A percentile compares a stretch with the other conserved stretches of the same genome.
Evolutionary conservation across 2,113 vertebrate genomes (phyloP).

Genomic region (Ameiurus melas): DNA sequence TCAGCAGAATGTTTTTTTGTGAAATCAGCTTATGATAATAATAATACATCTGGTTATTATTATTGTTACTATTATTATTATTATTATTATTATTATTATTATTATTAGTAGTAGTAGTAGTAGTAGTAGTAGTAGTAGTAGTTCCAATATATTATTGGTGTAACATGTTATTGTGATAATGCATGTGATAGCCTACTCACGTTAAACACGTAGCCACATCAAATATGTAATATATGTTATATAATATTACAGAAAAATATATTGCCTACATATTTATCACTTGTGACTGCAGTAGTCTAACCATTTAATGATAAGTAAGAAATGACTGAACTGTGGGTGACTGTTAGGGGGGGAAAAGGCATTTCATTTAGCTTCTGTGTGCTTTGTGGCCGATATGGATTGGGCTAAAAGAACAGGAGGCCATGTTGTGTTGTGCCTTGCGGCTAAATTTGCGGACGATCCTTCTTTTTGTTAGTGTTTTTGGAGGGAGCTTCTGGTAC

Average conservation of each 20-base stretch:
- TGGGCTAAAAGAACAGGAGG: slow-evolving; percentile 55
- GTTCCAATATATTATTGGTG: not conserved
- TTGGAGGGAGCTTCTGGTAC: slow-evolving; percentile 96
- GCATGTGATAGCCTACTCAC: not conserved
- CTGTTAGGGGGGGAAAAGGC: not conserved
- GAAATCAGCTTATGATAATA: not conserved
- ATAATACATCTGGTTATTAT: not conserved
- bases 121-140: not conserved
- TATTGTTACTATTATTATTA: not conserved
- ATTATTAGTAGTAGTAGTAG: not conserved
- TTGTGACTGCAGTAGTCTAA: not conserved
- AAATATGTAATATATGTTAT: not conserved
- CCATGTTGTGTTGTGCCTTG: slow-evolving; percentile 76
- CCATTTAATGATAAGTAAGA: slow-evolving; percentile 4
- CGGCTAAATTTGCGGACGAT: slow-evolving; percentile 87
- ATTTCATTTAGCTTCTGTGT: slow-evolving; percentile 43
- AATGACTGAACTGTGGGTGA: slow-evolving; percentile 12
- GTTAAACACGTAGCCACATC: not conserved
- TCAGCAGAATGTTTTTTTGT: slow-evolving; percentile 19
- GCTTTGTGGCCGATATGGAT: slow-evolving; percentile 54
- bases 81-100: slow-evolving; percentile 11
- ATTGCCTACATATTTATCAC: not conserved
- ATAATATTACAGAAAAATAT: not conserved
- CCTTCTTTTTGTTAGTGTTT: slow-evolving; percentile 75
- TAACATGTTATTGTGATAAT: not conserved